phyloP scores from a whole-genome alignment of 2,888 invertebrate genomes.

The Meta bourneti region DNA sequence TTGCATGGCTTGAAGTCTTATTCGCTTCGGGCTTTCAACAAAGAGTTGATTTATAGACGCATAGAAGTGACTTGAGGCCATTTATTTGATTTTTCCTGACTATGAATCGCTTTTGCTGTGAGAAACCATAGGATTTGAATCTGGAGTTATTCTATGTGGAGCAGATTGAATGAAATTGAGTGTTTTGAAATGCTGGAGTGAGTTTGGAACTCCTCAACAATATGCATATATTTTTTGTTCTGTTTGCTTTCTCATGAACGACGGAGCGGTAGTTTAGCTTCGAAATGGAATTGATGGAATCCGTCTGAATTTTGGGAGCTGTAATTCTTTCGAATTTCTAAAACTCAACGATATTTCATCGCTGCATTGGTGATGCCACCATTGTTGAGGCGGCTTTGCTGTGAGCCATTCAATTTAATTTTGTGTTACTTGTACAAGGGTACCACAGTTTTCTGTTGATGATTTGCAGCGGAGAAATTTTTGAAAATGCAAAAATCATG shows the following conservation, averaged over 20 bases:
- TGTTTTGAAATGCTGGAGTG: not conserved
- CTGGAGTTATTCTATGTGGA: not conserved
- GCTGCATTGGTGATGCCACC: not conserved
- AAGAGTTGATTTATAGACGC: conserved; percentile 19
- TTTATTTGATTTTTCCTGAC: not conserved
- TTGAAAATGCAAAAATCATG: too few species aligned
- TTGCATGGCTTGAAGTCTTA: not conserved
- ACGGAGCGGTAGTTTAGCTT: not conserved
- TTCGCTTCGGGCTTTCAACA: not conserved
- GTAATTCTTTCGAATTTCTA: not conserved
- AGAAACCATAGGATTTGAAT: not conserved
- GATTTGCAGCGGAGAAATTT: too few species aligned
- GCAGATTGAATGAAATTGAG: not conserved
- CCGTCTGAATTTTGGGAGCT: not conserved
- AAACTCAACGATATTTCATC: not conserved
- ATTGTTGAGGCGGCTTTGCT: not conserved
- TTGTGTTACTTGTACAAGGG: too few species aligned
- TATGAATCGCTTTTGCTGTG: not conserved
- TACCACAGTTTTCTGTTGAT: too few species aligned
- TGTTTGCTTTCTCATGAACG: not conserved
- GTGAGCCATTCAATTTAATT: not conserved
- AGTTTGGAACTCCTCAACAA: not conserved
- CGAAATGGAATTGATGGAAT: not conserved
- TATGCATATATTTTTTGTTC: not conserved
- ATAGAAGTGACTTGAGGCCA: not conserved